Evolutionary conservation across 1,140 invertebrate species (phyloP).

Genomic region (Zaprionus nigranus): DNA sequence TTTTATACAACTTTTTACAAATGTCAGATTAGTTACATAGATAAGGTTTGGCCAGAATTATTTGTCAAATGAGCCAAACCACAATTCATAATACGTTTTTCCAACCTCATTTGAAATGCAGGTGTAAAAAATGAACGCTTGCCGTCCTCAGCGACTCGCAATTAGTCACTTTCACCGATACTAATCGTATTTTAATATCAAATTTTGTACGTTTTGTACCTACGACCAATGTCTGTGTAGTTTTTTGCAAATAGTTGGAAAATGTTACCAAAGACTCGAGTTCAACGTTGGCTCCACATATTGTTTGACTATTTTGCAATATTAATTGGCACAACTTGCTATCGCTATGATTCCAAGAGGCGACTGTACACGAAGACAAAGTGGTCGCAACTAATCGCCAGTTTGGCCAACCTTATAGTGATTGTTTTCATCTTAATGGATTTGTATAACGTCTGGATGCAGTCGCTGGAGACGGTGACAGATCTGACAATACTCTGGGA

Average conservation of each 20-base stretch:
- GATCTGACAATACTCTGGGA: background rate
- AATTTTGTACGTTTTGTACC: background rate
- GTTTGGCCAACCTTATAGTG: constrained; percentile 8
- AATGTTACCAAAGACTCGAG: constrained; percentile 10
- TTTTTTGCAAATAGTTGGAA: background rate
- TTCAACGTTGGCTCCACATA: constrained; percentile 18
- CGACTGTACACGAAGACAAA: background rate
- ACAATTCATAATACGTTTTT: too few species aligned
- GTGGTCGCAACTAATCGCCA: constrained; percentile 17
- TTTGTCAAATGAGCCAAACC: too few species aligned
- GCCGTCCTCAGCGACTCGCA: too few species aligned
- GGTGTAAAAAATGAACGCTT: too few species aligned
- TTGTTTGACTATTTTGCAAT: constrained; percentile 28
- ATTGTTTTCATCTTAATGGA: background rate
- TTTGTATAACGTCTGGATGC: background rate
- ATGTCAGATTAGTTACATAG: too few species aligned
- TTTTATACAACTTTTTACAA: too few species aligned
- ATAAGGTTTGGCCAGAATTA: too few species aligned
- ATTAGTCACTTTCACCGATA: too few species aligned
- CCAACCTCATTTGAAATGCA: too few species aligned
- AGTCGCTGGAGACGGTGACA: background rate
- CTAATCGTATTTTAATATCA: too few species aligned
- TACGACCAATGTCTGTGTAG: too few species aligned
- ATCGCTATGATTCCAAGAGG: constrained; percentile 29
- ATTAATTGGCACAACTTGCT: constrained; percentile 29